Base-by-base conservation (phyloP, 2,888 invertebrate genomes). In the Dryomyza anilis region DNA sequence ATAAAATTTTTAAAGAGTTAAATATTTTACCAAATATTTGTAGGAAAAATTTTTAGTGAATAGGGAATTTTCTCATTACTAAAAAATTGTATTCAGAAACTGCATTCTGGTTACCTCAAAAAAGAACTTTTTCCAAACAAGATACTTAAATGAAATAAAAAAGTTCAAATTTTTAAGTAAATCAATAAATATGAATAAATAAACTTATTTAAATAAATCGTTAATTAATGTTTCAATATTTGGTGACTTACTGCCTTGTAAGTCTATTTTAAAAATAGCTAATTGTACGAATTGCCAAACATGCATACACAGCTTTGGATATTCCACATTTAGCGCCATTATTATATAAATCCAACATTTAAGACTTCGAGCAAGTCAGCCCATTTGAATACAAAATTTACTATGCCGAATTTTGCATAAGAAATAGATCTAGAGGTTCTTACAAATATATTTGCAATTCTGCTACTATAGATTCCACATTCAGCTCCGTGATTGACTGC, bases 221-320 rank as follows among this genome's bases (percentile, higher is more conserved):
- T 39, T 63, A 16, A 63, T 60, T 33, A 50, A 58, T 53, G 63
- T 57, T n/a, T 65, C 66, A 52, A 68, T 57, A 50, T 29, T 58
- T 33, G 66, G 56, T 16, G 48, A 30, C 23, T 52, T 59, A 25
- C 29, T 45, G 7, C 25, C 45, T 27, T 25, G 21, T 36, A 67
- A 50, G 30, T 63, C 57, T 19, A 67, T 63, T 50, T 63, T 65
- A 56, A 63, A 67, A 56, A 67, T 65, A 25, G 63, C 67, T 33
- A 60, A 61, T 56, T 67, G 67, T 14, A 67, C 45, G 46, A 67
- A 67, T 25, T 67, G 67, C 67, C 67, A 67, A 16, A 67, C 56
- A 27, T 65, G 65, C 1, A 50, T 30, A 33, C 65, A 67, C 8
- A 59, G 56, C 29, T 33, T 43, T 0, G 67, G 67, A 61, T 65